Base-by-base conservation (phyloP, 2,888 invertebrate species). In the Dolichomitus sp. region DNA sequence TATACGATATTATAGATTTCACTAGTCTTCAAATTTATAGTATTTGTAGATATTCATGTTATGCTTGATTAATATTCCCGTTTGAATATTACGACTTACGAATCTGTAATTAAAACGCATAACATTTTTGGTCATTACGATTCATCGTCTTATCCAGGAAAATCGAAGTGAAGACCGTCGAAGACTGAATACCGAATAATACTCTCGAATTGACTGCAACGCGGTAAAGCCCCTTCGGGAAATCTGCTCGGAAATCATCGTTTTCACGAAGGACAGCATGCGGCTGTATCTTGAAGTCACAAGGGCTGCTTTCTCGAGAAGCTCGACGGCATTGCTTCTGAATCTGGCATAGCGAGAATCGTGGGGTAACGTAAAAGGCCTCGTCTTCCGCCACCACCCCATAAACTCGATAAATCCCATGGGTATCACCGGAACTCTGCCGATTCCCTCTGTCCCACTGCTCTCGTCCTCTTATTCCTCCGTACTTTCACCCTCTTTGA, bases 401-500 rank as follows among this genome's bases (percentile, higher is more conserved):
- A 86, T 88, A 86, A 88, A 87, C 83, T 85, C 87, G 89, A 90
- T 90, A 90, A 90, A 89, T 90, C 90, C 89, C 89, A 87, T 85
- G 89, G 86, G 84, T 74, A 85, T 85, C 79, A 75, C 83, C 84
- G 86, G 85, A 85, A 89, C 85, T 86, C 85, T 68, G 73, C 65
- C 63, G 83, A 81, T 83, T 83, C 61, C 70, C 75, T 83, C 70
- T 66, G 79, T 70, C 52, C 61, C 70, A 66, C 70, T 72, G 72
- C 81, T 76, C 85, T 73, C 79, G 78, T 74, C 68, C 79, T 81
- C 66, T 76, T 74, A 37, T 65, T 80, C 83, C 74, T 82, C 50
- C 61, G 54, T 42, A 42, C 68, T 37, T 68, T 23, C 66, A 45
- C 59, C 72, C 63, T 72, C 54, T 72, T 66, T 30, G 45, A 42